Base-by-base conservation (phyloP, 2,888 invertebrate genomes). In the Tridacna crocea region DNA sequence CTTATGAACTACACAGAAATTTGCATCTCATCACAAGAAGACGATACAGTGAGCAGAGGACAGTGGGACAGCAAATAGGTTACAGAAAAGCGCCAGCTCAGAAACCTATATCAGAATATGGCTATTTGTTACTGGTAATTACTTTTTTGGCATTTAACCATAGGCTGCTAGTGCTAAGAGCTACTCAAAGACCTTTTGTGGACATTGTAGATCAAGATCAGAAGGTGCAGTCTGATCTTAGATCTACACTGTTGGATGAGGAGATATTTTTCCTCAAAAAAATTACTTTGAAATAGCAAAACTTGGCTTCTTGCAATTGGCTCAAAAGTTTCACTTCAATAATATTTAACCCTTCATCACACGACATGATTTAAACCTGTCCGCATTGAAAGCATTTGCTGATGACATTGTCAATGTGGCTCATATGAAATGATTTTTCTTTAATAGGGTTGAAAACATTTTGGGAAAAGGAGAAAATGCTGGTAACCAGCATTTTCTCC, bases 51-150 rank as follows among this genome's bases (percentile, higher is more conserved):
- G 68, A 68, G 27, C 0, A 27, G n/a, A 36, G n/a, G n/a, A n/a
- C 36, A 27, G 68, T 68, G 11, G 46, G 22, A 68, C 46, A 68
- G 27, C 68, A 47, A n/a, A 22, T n/a, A 8, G 68, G 68, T 12
- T 68, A 68, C n/a, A 68, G 68, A 15, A 68, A n/a, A n/a, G 19
- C 19, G n/a, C 27, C 68, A 6, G 22, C 47, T 46, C 46, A 27
- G 10, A 46, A 17, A n/a, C 11, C 27, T n/a, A 19, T 12, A n/a
- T 13, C 19, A 17, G 68, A 68, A n/a, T 46, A 27, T 19, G 68
- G 68, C n/a, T 68, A 68, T 68, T 68, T 68, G 22, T 22, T 47
- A n/a, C 46, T 68, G 68, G 68, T 68, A 27, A 47, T 36, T 36
- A 8, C 36, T 36, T 36, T 2, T 36, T 36, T 36, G 36, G 36